A percentile compares a stretch with the other conserved stretches of the same genome.
phyloP scores from a whole-genome alignment of 2,888 invertebrate genomes.

The Sinotaia quadrata region DNA sequence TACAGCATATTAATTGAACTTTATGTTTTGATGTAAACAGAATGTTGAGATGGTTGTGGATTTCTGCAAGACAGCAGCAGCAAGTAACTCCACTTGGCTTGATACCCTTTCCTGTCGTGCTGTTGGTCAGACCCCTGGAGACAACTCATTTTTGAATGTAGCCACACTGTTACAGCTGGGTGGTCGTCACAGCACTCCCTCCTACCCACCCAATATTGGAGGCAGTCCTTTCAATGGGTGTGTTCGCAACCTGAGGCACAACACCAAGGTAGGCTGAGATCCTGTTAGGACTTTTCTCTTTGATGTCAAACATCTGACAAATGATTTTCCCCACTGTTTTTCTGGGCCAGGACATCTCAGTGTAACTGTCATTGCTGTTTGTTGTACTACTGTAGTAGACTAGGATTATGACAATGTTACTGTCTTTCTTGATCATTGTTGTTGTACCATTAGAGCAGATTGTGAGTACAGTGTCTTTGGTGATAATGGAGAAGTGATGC shows the following conservation, averaged over 20 bases:
- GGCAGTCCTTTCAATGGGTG: conserved; percentile 90
- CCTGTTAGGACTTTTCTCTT: neutral
- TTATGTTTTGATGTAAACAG: conserved; percentile 65
- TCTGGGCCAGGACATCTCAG: too few species aligned
- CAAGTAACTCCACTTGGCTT: conserved; percentile 85
- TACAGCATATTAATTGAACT: too few species aligned
- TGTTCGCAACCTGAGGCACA: conserved; percentile 94
- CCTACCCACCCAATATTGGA: conserved; percentile 72
- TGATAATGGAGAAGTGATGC: too few species aligned
- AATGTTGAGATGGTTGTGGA: conserved; percentile 93
- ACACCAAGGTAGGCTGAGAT: conserved; percentile 77
- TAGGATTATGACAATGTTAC: too few species aligned
- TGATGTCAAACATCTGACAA: too few species aligned
- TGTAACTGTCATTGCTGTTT: too few species aligned
- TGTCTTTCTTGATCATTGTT: too few species aligned
- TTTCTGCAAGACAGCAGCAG: conserved; percentile 86
- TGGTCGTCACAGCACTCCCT: conserved; percentile 73
- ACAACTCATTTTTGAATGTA: conserved; percentile 95
- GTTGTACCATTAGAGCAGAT: too few species aligned
- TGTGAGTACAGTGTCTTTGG: too few species aligned
- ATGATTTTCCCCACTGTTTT: too few species aligned
- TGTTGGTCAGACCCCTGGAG: conserved; percentile 90
- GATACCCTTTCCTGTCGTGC: conserved; percentile 94
- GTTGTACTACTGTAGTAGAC: too few species aligned
- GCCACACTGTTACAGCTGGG: conserved; percentile 96